phyloP scores from a whole-genome alignment of 1,140 invertebrate species.

The Lepidurus apus region DNA sequence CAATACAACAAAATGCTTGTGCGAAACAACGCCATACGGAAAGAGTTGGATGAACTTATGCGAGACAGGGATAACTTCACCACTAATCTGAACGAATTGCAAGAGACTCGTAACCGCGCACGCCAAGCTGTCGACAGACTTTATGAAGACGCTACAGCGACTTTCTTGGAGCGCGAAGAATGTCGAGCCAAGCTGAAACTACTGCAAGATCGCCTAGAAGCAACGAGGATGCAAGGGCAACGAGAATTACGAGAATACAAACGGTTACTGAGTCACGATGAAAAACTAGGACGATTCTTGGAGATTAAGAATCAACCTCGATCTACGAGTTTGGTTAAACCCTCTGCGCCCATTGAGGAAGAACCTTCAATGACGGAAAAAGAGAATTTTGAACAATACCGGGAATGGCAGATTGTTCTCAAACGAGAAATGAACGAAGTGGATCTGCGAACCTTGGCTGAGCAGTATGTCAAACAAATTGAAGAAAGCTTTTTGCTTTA shows the following conservation, averaged over 20 bases:
- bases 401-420: background rate
- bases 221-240: slow-evolving; percentile 28
- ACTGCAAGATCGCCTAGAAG: slow-evolving; percentile 29
- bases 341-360: background rate
- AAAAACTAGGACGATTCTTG: slow-evolving; percentile 27
- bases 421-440: slow-evolving; percentile 8
- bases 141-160: slow-evolving; percentile 31
- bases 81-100: slow-evolving; percentile 22
- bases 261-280: slow-evolving; percentile 26
- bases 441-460: background rate
- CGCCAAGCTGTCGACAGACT: slow-evolving; percentile 25
- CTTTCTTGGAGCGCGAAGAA: slow-evolving; percentile 30
- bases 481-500: background rate
- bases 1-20: slow-evolving; percentile 33
- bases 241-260: slow-evolving; percentile 31
- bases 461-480: background rate
- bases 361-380: background rate
- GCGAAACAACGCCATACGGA: slow-evolving; percentile 25
- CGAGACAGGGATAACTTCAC: slow-evolving; percentile 26
- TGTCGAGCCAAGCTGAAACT: slow-evolving; percentile 32
- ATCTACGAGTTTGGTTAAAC: background rate
- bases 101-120: slow-evolving; percentile 23
- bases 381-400: slow-evolving; percentile 1
- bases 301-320: slow-evolving; percentile 31
- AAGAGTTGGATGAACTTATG: slow-evolving; percentile 28